Base-by-base conservation (phyloP, 2,113 vertebrate species). In the Nerophis ophidion region DNA sequence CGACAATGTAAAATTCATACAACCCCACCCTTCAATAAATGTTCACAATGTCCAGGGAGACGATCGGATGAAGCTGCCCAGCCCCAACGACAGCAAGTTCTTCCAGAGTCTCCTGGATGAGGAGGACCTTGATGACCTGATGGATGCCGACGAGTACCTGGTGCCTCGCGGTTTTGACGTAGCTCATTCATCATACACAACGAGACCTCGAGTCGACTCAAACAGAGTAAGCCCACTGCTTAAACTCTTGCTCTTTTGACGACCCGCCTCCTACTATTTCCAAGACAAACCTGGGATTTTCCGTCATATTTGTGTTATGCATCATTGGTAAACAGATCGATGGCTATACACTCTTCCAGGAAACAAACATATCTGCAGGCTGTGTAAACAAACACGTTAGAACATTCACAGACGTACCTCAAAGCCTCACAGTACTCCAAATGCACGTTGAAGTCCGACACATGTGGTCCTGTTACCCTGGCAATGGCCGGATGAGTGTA, bases 61-160 rank as follows among this genome's bases (percentile, higher is more conserved):
- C 50, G 97, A 99, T 74, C 92, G 93, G 5, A 96, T 97, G 93
- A 99, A 97, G 82, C 92, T 98, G 13, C 97, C 96, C 35, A 99
- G 93, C 75, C 96, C 96, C 57, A 98, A 93, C 6, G 93, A 99
- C 89, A 97, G 95, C 89, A 98, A 98, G 85, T 98, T 98, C 87
- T 97, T 98, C 84, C 95, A 99, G 87, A 98, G 94, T 72, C 92
- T 99, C 13, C 87, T 99, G 16, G 95, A 97, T 57, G 96, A 99
- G 60, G 94, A 98, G 76, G 96, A 99, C 73, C 88, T 99, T 51
- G 92, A 93, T 63, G 94, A 98, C 60, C 87, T 99, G 89, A 95
- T 98, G 95, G 97, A 99, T 72, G 97, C 97, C 5, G 97, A 99
- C 56, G 97, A 99, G 74, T 99, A 99, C 60, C 87, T 99, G 68